Evolutionary conservation across 2,113 vertebrate species (phyloP).

Genomic region (Gracilinanus agilis): DNA sequence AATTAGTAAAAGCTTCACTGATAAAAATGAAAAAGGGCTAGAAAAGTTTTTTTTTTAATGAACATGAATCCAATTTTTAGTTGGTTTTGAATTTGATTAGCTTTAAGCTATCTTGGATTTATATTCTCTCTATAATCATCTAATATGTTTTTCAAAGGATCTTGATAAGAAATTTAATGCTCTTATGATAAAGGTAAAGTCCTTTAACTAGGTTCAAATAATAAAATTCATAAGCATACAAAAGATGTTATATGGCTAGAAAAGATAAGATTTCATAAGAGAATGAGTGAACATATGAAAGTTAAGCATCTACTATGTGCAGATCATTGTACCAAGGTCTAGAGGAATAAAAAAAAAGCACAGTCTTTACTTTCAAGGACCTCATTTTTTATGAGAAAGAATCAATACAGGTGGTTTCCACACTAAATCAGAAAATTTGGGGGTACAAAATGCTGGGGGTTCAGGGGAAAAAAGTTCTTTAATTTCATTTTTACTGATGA

Average conservation of each 20-base stretch:
- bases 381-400: not conserved
- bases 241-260: not conserved
- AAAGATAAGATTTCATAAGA: not conserved
- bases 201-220: not conserved
- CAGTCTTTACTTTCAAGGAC: not conserved
- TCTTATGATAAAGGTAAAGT: not conserved
- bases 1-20: too few relatives aligned
- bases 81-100: not conserved
- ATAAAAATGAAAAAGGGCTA: not conserved
- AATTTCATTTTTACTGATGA: not conserved
- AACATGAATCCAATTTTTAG: not conserved
- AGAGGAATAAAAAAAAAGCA: not conserved
- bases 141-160: not conserved
- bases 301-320: not conserved
- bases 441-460: not conserved
- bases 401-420: not conserved
- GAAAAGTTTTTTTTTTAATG: not conserved
- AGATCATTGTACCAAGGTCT: not conserved
- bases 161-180: not conserved
- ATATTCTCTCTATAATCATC: not conserved
- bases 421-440: not conserved
- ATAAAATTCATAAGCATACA: not conserved
- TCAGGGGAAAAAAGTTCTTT: not conserved
- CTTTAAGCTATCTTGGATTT: not conserved
- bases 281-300: not conserved